Evolutionary conservation across 1,140 invertebrate species (phyloP).

Genomic region (Hetaerina americana): DNA sequence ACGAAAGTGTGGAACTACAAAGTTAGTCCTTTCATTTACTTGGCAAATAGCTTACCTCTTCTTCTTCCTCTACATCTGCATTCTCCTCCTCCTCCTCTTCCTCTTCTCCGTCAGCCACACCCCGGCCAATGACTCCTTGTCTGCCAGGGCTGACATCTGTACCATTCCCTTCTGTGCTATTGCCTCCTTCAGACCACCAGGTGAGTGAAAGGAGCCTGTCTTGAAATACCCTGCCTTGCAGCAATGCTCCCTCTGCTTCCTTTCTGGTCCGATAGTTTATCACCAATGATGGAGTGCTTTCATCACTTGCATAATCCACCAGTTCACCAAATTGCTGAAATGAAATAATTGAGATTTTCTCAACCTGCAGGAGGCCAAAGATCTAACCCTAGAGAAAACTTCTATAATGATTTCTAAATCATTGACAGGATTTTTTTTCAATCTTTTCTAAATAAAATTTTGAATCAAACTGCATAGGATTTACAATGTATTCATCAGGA

Average conservation of each 20-base stretch:
- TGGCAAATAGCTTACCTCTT: slow-evolving; percentile 21
- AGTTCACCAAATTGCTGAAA: slow-evolving; percentile 58
- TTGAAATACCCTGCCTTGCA: slow-evolving; percentile 51
- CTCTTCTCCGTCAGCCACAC: slow-evolving; percentile 21
- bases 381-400: too few relatives aligned
- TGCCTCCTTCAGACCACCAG: slow-evolving; percentile 20
- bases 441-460: too few relatives aligned
- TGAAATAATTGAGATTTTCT: slow-evolving; percentile 5
- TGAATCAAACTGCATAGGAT: too few relatives aligned
- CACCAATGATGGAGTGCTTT: slow-evolving; percentile 48
- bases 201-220: slow-evolving; percentile 32
- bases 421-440: too few relatives aligned
- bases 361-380: too few relatives aligned
- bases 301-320: slow-evolving; percentile 49
- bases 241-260: slow-evolving; percentile 53
- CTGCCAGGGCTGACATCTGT: neutral
- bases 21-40: slow-evolving; percentile 8
- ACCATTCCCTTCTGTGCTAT: neutral
- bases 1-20: too few relatives aligned
- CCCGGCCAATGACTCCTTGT: neutral
- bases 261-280: slow-evolving; percentile 57
- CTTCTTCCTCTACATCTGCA: slow-evolving; percentile 30
- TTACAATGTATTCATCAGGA: too few relatives aligned
- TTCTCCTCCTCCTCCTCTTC: slow-evolving; percentile 30
- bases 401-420: too few relatives aligned